Percentiles rank a stretch among this genome's conserved stretches.
Evolutionary conservation across 1,140 invertebrate species (phyloP).

Genomic region (Drosophila watanabei): DNA sequence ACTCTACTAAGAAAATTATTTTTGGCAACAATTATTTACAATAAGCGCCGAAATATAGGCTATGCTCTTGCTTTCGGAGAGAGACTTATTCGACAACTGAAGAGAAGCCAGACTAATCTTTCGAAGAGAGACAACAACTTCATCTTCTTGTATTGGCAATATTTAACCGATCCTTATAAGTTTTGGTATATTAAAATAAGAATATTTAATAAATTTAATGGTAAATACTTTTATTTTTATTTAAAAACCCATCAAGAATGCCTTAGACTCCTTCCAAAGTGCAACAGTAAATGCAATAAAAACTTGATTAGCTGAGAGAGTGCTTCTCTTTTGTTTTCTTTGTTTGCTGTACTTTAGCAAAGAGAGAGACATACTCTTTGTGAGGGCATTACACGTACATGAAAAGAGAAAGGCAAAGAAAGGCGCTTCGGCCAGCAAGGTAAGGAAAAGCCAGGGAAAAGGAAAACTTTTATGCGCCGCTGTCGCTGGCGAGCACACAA

Average conservation of each 20-base stretch:
- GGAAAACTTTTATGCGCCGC: constrained; percentile 55
- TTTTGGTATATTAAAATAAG: not conserved
- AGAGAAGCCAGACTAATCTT: no score
- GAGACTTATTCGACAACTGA: no score
- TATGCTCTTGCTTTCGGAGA: no score
- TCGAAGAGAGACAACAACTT: not conserved
- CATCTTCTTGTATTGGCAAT: not conserved
- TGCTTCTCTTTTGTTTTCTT: not conserved
- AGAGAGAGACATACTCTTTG: not conserved
- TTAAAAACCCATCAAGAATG: not conserved
- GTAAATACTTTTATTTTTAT: no score
- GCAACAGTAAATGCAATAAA: not conserved
- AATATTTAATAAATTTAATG: no score
- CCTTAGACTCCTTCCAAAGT: not conserved
- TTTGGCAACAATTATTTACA: no score
- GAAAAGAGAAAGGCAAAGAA: constrained; percentile 23
- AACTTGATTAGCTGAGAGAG: not conserved
- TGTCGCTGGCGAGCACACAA: constrained; percentile 42
- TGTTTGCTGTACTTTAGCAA: not conserved
- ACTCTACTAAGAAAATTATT: constrained; percentile 3
- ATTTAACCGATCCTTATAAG: not conserved
- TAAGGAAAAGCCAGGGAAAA: constrained; percentile 35
- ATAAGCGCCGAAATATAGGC: not conserved
- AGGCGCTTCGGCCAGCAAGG: constrained; percentile 28
- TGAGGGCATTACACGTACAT: constrained; percentile 9